These are phyloP conservation scores for Torymus aiolomorphi DNA, from an alignment of 2,888 invertebrate species.

Conservation along the genomic window DNA sequence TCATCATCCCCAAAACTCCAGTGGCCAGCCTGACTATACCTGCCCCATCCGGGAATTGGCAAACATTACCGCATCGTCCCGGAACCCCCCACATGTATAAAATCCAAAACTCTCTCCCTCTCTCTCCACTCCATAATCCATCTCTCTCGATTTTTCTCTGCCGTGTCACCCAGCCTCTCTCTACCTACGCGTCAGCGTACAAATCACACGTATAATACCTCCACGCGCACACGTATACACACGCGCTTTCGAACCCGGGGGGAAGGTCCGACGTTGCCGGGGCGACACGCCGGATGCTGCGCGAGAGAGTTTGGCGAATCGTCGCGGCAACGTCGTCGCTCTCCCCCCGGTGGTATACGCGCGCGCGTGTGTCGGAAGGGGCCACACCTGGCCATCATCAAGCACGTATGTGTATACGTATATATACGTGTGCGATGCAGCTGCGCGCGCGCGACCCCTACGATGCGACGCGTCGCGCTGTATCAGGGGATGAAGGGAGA, in stretches of 20 bases:
- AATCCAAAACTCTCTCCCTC: too few relatives aligned
- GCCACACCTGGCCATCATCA: constrained; percentile 53
- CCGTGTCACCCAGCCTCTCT: neutral
- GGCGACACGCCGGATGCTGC: constrained; percentile 56
- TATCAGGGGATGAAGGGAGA: constrained; percentile 34
- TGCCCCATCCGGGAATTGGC: too few relatives aligned
- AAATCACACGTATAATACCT: constrained; percentile 5
- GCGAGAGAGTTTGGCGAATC: constrained; percentile 47
- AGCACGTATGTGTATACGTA: neutral
- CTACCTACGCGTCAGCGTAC: constrained; percentile 20
- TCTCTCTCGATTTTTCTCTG: neutral
- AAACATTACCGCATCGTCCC: too few relatives aligned
- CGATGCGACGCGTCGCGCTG: constrained; percentile 35
- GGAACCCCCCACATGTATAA: too few relatives aligned
- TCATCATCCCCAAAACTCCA: too few relatives aligned
- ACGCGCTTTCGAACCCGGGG: constrained; percentile 24
- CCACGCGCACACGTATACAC: neutral
- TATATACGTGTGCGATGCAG: constrained; percentile 13
- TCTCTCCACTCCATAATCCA: neutral
- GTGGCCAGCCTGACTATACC: too few relatives aligned
- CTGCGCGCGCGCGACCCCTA: constrained; percentile 54
- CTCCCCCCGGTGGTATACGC: neutral
- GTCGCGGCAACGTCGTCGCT: constrained; percentile 39
- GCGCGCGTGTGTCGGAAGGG: neutral
- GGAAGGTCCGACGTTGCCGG: constrained; percentile 61